phyloP scores from a whole-genome alignment of 2,797 vertebrate genomes.

The Pygocentrus nattereri region DNA sequence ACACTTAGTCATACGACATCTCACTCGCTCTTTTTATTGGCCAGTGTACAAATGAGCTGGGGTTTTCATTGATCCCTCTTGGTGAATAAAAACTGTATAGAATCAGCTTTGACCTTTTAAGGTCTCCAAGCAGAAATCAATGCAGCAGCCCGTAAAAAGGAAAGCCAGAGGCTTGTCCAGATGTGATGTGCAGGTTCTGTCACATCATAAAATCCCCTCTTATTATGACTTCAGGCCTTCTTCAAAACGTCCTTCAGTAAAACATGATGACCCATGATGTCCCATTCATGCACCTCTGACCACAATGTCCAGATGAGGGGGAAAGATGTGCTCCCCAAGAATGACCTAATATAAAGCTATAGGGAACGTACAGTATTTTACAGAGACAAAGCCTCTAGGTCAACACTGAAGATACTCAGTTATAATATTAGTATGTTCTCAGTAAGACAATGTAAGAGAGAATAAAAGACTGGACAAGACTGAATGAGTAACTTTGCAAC shows the following conservation, averaged over 20 bases:
- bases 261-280: conserved; percentile 11
- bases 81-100: conserved; percentile 44
- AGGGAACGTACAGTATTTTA: background rate
- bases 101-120: conserved; percentile 55
- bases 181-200: conserved; percentile 38
- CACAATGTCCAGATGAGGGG: background rate
- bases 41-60: conserved; percentile 36
- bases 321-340: background rate
- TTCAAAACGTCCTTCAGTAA: conserved; percentile 6
- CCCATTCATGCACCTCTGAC: conserved; percentile 19
- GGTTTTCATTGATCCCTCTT: conserved; percentile 43
- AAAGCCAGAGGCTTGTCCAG: conserved; percentile 7
- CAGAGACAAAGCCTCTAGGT: background rate
- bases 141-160: conserved; percentile 37
- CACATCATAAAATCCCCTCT: conserved; percentile 39
- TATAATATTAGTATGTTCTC: background rate
- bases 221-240: conserved; percentile 27
- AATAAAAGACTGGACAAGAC: background rate
- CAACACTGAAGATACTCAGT: background rate
- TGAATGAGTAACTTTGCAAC: background rate
- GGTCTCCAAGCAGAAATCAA: conserved; percentile 42
- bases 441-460: background rate
- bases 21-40: conserved; percentile 42
- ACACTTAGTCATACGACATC: conserved; percentile 37
- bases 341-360: background rate